Conservation (phyloP, 2,113 vertebrate genomes). For the zebrafish (Danio rerio) region DNA sequence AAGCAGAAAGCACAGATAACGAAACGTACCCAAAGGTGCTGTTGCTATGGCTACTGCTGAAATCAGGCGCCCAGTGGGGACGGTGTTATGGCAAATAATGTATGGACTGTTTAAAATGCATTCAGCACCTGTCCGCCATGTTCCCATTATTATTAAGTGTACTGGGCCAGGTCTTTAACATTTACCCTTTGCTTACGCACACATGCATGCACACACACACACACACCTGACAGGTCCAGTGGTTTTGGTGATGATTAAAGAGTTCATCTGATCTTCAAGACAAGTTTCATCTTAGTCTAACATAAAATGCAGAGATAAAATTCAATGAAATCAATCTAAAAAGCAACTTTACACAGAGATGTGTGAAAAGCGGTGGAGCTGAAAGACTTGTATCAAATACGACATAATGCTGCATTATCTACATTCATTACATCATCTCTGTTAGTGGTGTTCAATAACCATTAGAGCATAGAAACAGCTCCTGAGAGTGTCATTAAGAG, state of each 20-base stretch:
- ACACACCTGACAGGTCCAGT: neutral
- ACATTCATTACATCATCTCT: slow-evolving; percentile 28
- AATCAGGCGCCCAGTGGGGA: slow-evolving; percentile 6
- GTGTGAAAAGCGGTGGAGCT: slow-evolving; percentile 3
- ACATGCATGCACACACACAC: too few relatives aligned
- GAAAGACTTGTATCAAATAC: neutral
- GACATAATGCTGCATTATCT: neutral
- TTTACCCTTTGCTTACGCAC: too few relatives aligned
- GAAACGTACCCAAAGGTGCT: slow-evolving; percentile 5
- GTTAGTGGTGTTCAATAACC: neutral
- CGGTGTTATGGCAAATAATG: slow-evolving; percentile 7
- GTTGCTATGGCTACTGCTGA: slow-evolving; percentile 41
- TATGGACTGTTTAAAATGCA: slow-evolving; percentile 7
- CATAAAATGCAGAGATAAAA: neutral
- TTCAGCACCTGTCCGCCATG: neutral
- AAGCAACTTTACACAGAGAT: neutral
- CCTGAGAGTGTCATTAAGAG: slow-evolving; percentile 2
- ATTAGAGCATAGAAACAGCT: slow-evolving; percentile 15
- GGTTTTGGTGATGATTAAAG: neutral
- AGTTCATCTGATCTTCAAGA: neutral
- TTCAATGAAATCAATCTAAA: neutral
- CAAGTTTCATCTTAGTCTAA: neutral
- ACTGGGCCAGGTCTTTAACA: too few relatives aligned
- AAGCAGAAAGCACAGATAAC: neutral
- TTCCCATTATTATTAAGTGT: neutral